Evolutionary conservation across 2,888 invertebrate genomes (phyloP).

Genomic region (Trimorus sp.): DNA sequence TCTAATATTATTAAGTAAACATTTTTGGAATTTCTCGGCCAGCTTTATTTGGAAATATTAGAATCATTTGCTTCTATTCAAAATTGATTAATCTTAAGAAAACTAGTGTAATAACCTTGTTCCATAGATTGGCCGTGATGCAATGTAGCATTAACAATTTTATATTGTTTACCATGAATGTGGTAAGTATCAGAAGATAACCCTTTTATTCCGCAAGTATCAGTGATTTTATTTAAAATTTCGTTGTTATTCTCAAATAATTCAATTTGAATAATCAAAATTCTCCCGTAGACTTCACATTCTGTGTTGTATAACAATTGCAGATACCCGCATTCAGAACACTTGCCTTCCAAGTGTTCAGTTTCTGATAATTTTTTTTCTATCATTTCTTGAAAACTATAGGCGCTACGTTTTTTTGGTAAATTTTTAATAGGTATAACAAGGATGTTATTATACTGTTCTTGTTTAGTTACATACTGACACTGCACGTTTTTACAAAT

Average conservation of each 20-base stretch:
- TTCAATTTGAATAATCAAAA: constrained; percentile 9
- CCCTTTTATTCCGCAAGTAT: constrained; percentile 5
- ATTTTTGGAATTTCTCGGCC: constrained; percentile 7
- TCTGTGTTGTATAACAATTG: constrained; percentile 12
- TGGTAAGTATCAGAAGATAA: neutral
- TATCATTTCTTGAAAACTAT: constrained; percentile 12
- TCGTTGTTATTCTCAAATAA: neutral
- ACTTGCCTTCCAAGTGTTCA: constrained; percentile 13
- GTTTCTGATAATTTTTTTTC: constrained; percentile 7
- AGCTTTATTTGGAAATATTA: neutral
- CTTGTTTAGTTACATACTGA: constrained; percentile 1
- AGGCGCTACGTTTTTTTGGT: constrained; percentile 2
- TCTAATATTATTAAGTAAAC: constrained; percentile 3
- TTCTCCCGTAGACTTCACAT: neutral
- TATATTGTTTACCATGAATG: constrained; percentile 1
- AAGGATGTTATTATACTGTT: constrained; percentile 16
- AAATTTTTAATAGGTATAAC: neutral
- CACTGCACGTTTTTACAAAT: constrained; percentile 12
- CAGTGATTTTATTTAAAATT: neutral
- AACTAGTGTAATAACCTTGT: constrained; percentile 5
- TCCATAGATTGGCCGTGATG: constrained; percentile 4
- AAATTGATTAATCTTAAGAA: neutral
- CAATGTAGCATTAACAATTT: constrained; percentile 3
- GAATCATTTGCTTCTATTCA: constrained; percentile 5
- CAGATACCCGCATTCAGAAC: constrained; percentile 5